Evolutionary conservation across 1,140 invertebrate genomes (phyloP).

Genomic region (Schlechtendalia chinensis): DNA sequence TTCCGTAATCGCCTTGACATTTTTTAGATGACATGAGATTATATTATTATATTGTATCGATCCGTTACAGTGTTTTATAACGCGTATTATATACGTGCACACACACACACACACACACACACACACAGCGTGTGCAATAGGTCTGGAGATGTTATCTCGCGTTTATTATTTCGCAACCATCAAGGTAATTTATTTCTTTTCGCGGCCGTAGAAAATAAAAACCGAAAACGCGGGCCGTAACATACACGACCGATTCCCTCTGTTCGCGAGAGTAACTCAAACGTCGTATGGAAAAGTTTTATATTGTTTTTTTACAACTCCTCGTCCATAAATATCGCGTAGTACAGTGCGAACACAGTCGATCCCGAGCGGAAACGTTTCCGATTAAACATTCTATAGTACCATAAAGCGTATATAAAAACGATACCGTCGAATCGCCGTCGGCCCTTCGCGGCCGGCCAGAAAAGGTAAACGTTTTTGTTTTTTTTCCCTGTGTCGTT

Average conservation of each 20-base stretch:
- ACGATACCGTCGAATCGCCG: no score
- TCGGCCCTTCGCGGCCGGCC: no score
- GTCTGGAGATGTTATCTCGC: constrained; percentile 18
- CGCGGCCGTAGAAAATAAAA: background rate
- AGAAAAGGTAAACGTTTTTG: no score
- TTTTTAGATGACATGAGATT: constrained; percentile 32
- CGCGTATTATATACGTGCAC: background rate
- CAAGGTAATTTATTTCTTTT: background rate
- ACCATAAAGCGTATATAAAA: no score
- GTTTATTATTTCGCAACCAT: background rate
- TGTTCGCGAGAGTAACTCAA: no score
- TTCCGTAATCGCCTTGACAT: constrained; percentile 30
- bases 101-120: no score
- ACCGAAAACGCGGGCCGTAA: background rate
- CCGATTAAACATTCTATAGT: no score
- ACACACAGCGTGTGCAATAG: no score
- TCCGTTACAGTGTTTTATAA: background rate
- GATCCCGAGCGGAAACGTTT: constrained; percentile 9
- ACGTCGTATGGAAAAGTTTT: constrained; percentile 12
- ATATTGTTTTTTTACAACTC: constrained; percentile 27
- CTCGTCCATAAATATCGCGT: constrained; percentile 1
- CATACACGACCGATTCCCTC: background rate
- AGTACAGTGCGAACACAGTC: background rate
- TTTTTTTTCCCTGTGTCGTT: no score
- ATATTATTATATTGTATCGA: background rate